Conservation (phyloP, 2,113 vertebrate species). For the Pseudorasbora parva region DNA sequence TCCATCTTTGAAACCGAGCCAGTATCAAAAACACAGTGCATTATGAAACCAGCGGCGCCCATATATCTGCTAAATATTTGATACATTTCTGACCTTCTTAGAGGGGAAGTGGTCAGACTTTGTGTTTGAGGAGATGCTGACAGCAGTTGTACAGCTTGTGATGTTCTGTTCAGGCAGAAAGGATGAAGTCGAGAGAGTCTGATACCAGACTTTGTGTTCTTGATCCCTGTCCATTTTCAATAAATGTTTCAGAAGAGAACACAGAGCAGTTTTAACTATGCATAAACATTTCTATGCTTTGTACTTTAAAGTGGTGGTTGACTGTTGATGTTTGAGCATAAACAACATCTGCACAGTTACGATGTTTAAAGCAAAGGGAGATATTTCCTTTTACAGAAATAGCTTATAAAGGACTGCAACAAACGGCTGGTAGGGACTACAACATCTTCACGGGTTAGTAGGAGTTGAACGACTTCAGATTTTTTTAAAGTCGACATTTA, state of each 20-base stretch:
- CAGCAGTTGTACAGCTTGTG: background rate
- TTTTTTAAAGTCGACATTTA: too few relatives aligned
- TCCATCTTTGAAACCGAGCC: background rate
- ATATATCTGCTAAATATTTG: constrained; percentile 11
- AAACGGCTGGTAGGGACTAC: too few relatives aligned
- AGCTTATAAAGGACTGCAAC: too few relatives aligned
- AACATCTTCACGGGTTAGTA: too few relatives aligned
- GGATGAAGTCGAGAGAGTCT: background rate
- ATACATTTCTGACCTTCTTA: constrained; percentile 9
- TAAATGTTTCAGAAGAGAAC: background rate
- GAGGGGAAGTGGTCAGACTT: background rate
- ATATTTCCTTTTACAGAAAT: too few relatives aligned
- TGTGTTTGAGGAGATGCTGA: background rate
- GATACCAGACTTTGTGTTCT: background rate
- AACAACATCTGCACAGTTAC: too few relatives aligned
- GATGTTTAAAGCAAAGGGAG: too few relatives aligned
- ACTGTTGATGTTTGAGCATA: too few relatives aligned
- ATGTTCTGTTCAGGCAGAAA: background rate
- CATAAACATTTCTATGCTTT: background rate
- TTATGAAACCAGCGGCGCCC: background rate
- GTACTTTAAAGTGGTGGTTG: background rate
- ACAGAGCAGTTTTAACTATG: background rate
- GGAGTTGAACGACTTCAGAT: too few relatives aligned
- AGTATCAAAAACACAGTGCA: background rate
- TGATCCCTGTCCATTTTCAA: background rate